Evolutionary conservation across 1,140 invertebrate genomes (phyloP), one percentile per base, ranked within the genome.

Genomic region (Periplaneta americana): DNA sequence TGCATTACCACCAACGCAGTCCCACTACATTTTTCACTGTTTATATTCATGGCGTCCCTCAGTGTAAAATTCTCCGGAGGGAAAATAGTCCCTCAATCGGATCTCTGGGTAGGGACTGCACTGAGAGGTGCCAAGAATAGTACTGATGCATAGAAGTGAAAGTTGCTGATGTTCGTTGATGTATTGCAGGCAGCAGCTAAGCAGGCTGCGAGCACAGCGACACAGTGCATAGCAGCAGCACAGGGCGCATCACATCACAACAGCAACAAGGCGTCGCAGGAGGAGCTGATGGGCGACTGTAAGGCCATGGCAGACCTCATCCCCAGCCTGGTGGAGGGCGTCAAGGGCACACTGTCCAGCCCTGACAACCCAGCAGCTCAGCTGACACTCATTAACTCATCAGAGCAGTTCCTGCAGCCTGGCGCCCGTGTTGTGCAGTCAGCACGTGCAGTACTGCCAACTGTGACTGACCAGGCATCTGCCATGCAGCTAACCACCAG

Each of bases 161-260:
- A n/a, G n/a, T n/a, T n/a, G n/a, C n/a, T n/a, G n/a, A n/a, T n/a
- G n/a, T n/a, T n/a, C n/a, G n/a, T n/a, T n/a, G n/a, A n/a, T n/a
- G n/a, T n/a, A n/a, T n/a, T 81, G 28, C 74, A 85, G 84, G 87
- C 90, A 82, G 95, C 96, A 83, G 97, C 97, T 0, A 96, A 96
- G 85, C 94, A 97, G 84, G 96, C 97, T 0, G 95, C 96, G 0
- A 93, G 96, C 0, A 94, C 95, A 66, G 96, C 96, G 1, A 98
- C 96, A 0, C 98, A 99, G 86, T 95, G 97, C 82, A 95, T 98
- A 75, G 93, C 95, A 33, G 94, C 95, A 0, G 93, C 95, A 0
- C 97, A 98, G 83, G 95, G 93, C 81, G 93, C 92, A 0, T 90
- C 89, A 1, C 90, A 90, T 28, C 92, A 96, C 87, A 96, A 95